Base-by-base conservation (phyloP, 1,140 invertebrate genomes). In the Leptestheria dahalacensis region DNA sequence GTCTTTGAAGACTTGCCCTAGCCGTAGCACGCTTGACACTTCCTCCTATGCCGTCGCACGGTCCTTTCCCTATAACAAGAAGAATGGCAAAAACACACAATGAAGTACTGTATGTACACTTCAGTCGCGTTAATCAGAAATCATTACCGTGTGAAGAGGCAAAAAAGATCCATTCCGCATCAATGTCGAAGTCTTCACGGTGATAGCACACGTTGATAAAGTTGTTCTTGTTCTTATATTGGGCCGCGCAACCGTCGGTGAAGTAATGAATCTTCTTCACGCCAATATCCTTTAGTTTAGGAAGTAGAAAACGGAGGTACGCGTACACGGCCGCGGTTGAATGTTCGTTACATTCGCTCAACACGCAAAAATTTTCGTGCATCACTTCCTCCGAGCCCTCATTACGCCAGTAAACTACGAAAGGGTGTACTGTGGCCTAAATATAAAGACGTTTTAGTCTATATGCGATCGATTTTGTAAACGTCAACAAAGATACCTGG, bases 221-320 rank as follows among this genome's bases (percentile, higher is more conserved):
- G 63, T 69, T 70, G 23, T 65, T 66, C 21, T 53, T 59, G 48
- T 70, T 71, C 59, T 71, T 69, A 57, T 71, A 71, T 46, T 71
- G 67, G 10, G 60, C 59, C n/a, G 61, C 65, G 61, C 61, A 57
- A 2, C 68, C 70, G 63, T 71, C 68, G 47, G 63, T 58, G 48
- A 65, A 64, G 54, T 65, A 68, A n/a, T 57, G 21, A 24, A 61
- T 18, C 15, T 59, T 12, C 28, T 21, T 59, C 6, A 59, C 20
- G 9, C 26, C 24, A 2, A 33, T 23, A 6, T 15, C 12, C 3
- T 47, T 18, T 3, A 11, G 11, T 15, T 49, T 59, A 15, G 33
- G 33, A 15, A 41, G 33, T 15, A 41, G 6, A 6, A 6, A 9
- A 9, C 15, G 33, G 6, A 41, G 33, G 15, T 41, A 41, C 33